Evolutionary conservation across 64 coral and sea anemone genomes (phyloP), one percentile per base, ranked within the genome.

Genomic region (Pachyseris speciosa): DNA sequence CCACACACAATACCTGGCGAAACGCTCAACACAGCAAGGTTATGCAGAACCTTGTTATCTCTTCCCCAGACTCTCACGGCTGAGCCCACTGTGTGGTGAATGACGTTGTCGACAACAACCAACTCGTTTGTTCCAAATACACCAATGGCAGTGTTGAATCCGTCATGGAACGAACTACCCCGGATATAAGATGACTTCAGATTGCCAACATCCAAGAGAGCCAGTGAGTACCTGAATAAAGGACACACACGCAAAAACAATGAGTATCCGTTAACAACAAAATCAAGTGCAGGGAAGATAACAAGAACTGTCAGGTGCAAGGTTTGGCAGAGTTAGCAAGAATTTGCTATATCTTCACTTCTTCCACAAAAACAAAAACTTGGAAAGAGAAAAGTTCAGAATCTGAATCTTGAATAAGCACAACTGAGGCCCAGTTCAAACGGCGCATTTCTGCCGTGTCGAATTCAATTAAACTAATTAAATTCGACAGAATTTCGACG

Each of bases 161-260:
- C 78, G 40, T 84, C 69, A 45, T 84, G 85, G 52, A 94, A 94
- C 9, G 92, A 94, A 25, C 84, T 94, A 15, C 92, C 92, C 16
- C 87, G 85, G 9, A 94, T 72, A 16, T 75, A 94, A 37, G 92
- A 94, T 40, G 87, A 64, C 9, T 74, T 49, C 4, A 92, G 80
- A 65, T 30, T 52, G 48, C 84, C 45, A 20, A 75, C 68, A 58
- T 85, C 87, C 7, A 94, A 43, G 32, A 94, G 16, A 1, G 87
- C 76, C 10, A 94, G 34, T 4, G 78, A 83, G 66, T 89, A 90
- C 50, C 92, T 94, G 27, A 0, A 71, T n/a, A n/a, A n/a, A n/a
- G n/a, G n/a, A n/a, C n/a, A n/a, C n/a, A 40, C 37, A 28, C 30
- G 11, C 15, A 84, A n/a, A 38, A 52, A 40, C 53, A 53, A 30